Base-by-base conservation (phyloP, 2,888 invertebrate genomes). In the Agonopterix alstromeriana region DNA sequence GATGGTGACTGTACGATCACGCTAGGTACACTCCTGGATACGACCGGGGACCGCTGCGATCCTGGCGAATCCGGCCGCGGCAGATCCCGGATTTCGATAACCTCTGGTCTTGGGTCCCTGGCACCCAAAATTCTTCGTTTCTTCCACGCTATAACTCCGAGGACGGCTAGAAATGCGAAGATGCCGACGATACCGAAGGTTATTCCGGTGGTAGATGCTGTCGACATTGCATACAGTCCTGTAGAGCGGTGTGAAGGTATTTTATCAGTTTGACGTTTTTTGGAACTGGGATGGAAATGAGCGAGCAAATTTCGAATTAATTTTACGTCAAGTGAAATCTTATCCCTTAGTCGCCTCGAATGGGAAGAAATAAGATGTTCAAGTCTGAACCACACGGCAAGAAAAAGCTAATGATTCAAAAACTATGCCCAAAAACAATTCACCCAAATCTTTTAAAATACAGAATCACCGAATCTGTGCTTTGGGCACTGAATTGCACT, bases 171-270 rank as follows among this genome's bases (percentile, higher is more conserved):
- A 27, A 74, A 58, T 0, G 58, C 55, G 0, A 65, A 59, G 1
- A 80, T 65, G 1, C 70, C 63, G 7, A 85, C 65, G 0, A 62
- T 70, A 3, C 81, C 86, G 14, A 85, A 67, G 1, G 75, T 73
- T 45, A 87, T 74, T 5, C 82, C 82, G 0, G 79, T 77, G 0
- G 73, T 73, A 10, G 87, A 82, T n/a, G 83, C 84, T 60, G 76
- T 78, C 12, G 87, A 81, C 76, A 86, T 77, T 53, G 75, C 69
- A 64, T 82, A 79, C 45, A 80, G 53, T 42, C 84, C 87, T 87
- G 69, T 46, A 11, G 42, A 12, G 11, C 8, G 42, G 42, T 10
- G 11, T 11, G 27, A 27, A 27, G 27, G 27, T 27, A 27, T 27
- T 27, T 27, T 27, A 27, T 27, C 27, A 27, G 27, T 27, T 7